phyloP scores from a whole-genome alignment of 1,140 invertebrate species.

The Chymomyza costata region DNA sequence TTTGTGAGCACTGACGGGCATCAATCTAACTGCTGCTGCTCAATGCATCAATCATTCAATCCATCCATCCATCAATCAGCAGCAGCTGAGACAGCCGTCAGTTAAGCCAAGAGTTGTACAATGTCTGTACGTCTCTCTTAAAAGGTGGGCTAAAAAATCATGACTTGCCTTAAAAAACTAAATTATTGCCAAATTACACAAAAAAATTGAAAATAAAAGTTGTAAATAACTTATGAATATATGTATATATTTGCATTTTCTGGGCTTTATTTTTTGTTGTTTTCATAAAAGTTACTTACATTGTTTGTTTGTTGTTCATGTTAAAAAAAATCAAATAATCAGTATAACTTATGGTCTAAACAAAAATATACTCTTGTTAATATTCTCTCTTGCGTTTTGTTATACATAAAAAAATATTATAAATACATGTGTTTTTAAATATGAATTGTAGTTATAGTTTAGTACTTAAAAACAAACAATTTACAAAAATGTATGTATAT shows the following conservation, averaged over 20 bases:
- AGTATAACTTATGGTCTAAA: constrained; percentile 47
- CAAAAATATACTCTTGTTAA: too few species aligned
- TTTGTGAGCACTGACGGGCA: too few species aligned
- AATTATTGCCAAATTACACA: constrained; percentile 6
- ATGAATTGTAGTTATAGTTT: constrained; percentile 31
- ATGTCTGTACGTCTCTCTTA: too few species aligned
- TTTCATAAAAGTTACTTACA: constrained; percentile 7
- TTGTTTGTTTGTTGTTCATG: constrained; percentile 8
- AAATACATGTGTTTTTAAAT: constrained; percentile 59
- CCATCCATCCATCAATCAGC: too few species aligned
- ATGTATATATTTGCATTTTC: constrained; percentile 11
- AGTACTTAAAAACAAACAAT: constrained; percentile 44
- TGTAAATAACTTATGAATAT: constrained; percentile 8
- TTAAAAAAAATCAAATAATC: constrained; percentile 33
- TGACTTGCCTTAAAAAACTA: neutral
- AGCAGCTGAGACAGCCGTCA: too few species aligned
- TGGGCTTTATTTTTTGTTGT: constrained; percentile 24
- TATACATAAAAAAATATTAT: constrained; percentile 29
- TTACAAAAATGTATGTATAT: constrained; percentile 6
- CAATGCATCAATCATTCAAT: too few species aligned
- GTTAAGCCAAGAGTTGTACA: too few species aligned
- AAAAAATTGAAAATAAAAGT: neutral
- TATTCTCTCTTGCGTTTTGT: constrained; percentile 24
- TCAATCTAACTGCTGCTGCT: too few species aligned
- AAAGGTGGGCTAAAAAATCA: too few species aligned